phyloP scores from a whole-genome alignment of 1,140 invertebrate genomes.

The Pinna nobilis region DNA sequence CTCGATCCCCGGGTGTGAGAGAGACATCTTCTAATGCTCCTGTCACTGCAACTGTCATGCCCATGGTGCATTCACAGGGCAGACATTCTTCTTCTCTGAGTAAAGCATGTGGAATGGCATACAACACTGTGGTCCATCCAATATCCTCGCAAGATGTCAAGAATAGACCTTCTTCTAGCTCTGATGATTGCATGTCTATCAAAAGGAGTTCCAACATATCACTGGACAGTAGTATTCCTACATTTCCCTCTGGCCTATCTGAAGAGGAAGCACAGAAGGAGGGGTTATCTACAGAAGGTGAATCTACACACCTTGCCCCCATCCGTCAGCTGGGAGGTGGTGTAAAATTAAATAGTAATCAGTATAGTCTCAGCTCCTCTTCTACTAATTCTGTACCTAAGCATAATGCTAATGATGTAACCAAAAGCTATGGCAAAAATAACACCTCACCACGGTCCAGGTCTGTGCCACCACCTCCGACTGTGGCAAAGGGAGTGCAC shows the following conservation, averaged over 20 bases:
- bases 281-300: slow-evolving; percentile 5
- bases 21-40: slow-evolving; percentile 20
- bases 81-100: slow-evolving; percentile 24
- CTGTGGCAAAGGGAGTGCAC: slow-evolving; percentile 59
- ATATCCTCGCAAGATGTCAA: slow-evolving; percentile 10
- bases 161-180: slow-evolving; percentile 10
- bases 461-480: slow-evolving; percentile 41
- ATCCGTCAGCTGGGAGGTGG: slow-evolving; percentile 16
- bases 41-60: slow-evolving; percentile 26
- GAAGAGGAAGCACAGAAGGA: not conserved
- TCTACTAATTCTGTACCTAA: not conserved
- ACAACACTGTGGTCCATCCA: slow-evolving; percentile 14
- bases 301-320: not conserved
- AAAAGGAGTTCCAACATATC: not conserved
- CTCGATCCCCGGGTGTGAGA: slow-evolving; percentile 20
- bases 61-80: slow-evolving; percentile 13
- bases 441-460: slow-evolving; percentile 13
- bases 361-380: slow-evolving; percentile 5
- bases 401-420: slow-evolving; percentile 7
- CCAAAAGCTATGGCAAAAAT: slow-evolving; percentile 24
- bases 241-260: slow-evolving; percentile 22
- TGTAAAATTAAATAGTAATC: not conserved
- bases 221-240: not conserved
- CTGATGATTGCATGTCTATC: not conserved
- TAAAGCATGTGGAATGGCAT: slow-evolving; percentile 36